Evolutionary conservation across 2,888 invertebrate genomes (phyloP).

Genomic region (Dryomyza anilis): DNA sequence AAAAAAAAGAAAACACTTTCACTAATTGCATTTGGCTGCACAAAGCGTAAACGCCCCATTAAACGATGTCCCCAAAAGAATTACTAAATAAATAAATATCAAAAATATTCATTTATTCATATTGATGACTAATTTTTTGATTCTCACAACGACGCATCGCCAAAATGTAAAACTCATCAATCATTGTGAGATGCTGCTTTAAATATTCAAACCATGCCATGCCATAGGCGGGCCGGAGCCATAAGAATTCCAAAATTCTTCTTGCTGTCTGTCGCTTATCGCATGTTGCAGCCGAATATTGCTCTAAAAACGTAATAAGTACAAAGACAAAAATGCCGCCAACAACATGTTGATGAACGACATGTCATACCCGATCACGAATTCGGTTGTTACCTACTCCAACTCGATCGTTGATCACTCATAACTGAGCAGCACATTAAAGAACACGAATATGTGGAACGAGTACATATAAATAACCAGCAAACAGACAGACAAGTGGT

Average conservation of each 20-base stretch:
- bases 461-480: not conserved
- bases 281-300: too few species aligned
- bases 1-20: too few species aligned
- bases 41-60: not conserved
- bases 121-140: too few species aligned
- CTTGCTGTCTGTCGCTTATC: too few species aligned
- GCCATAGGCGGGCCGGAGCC: not conserved
- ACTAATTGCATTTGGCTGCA: too few species aligned
- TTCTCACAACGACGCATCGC: not conserved
- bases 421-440: constrained; percentile 27
- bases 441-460: not conserved
- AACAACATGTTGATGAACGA: constrained; percentile 35
- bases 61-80: not conserved
- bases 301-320: not conserved
- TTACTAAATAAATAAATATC: not conserved
- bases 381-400: constrained; percentile 2
- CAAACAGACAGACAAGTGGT: too few species aligned
- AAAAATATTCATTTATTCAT: too few species aligned
- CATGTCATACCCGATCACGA: constrained; percentile 36
- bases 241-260: constrained; percentile 12
- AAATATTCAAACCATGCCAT: not conserved
- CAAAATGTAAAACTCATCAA: constrained; percentile 3
- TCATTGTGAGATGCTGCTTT: constrained; percentile 11
- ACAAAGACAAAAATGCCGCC: not conserved
- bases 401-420: constrained; percentile 18